Conservation (phyloP, 2,113 vertebrate genomes). For the Microtus montanus region DNA sequence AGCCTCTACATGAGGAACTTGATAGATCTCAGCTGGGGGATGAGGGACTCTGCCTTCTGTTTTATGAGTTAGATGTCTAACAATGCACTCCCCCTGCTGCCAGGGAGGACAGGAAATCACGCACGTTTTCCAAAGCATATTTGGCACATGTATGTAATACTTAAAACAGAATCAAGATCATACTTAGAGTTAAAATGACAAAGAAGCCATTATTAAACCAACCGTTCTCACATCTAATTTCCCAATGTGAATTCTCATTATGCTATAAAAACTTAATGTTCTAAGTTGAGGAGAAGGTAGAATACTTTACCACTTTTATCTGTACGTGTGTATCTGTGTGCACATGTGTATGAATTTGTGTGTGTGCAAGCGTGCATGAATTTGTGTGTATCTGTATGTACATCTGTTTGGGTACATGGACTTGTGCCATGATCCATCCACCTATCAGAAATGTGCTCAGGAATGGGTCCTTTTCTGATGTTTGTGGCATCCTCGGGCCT, state of each 20-base stretch:
- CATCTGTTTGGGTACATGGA: too few relatives aligned
- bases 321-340: background rate
- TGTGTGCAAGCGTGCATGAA: background rate
- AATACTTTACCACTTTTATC: too few relatives aligned
- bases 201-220: background rate
- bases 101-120: background rate
- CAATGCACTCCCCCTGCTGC: background rate
- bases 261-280: background rate
- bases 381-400: background rate
- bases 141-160: background rate
- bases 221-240: background rate
- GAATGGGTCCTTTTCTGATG: background rate
- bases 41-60: background rate
- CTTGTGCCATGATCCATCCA: too few relatives aligned
- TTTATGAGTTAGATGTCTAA: background rate
- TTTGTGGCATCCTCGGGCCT: too few relatives aligned
- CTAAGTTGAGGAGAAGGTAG: background rate
- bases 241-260: background rate
- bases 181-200: background rate
- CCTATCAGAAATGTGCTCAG: background rate
- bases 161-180: background rate
- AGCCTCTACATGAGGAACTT: background rate
- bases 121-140: background rate
- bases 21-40: background rate
- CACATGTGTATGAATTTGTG: background rate